These are phyloP conservation scores for Camponotus pennsylvanicus DNA, from an alignment of 1,140 invertebrate genomes.

Conservation along the genomic window DNA sequence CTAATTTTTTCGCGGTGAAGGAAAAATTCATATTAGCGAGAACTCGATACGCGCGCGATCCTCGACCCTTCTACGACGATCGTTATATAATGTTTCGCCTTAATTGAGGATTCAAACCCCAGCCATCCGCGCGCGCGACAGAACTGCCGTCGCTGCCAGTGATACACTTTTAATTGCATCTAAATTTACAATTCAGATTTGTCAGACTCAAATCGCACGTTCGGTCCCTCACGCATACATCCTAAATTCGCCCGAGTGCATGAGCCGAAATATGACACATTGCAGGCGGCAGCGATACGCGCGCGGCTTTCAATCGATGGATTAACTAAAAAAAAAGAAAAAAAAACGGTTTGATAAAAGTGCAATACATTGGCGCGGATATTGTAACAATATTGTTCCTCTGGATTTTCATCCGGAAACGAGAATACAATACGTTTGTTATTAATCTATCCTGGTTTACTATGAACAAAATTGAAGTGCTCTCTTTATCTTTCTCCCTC, in stretches of 20 bases:
- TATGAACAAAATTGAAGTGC: constrained; percentile 22
- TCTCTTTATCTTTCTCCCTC: no score
- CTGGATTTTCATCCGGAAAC: not conserved
- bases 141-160: constrained; percentile 61
- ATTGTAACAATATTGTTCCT: constrained; percentile 47
- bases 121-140: constrained; percentile 43
- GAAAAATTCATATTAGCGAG: constrained; percentile 27
- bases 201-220: constrained; percentile 58
- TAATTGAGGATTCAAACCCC: constrained; percentile 79
- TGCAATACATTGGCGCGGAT: constrained; percentile 34
- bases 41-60: constrained; percentile 2
- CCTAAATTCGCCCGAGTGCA: constrained; percentile 67
- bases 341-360: constrained; percentile 30
- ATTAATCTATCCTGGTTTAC: constrained; percentile 22
- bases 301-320: constrained; percentile 44
- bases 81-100: constrained; percentile 80
- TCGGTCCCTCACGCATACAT: constrained; percentile 63
- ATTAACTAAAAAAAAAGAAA: not conserved
- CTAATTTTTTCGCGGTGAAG: constrained; percentile 66
- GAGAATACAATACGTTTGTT: constrained; percentile 25
- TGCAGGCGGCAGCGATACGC: constrained; percentile 30
- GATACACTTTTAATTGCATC: constrained; percentile 82
- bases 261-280: constrained; percentile 62
- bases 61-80: constrained; percentile 62
- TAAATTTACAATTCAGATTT: constrained; percentile 81